Percentiles rank a stretch among this genome's conserved stretches.
Evolutionary conservation across 2,797 vertebrate species (phyloP).

Genomic region (Myotis findleyi): DNA sequence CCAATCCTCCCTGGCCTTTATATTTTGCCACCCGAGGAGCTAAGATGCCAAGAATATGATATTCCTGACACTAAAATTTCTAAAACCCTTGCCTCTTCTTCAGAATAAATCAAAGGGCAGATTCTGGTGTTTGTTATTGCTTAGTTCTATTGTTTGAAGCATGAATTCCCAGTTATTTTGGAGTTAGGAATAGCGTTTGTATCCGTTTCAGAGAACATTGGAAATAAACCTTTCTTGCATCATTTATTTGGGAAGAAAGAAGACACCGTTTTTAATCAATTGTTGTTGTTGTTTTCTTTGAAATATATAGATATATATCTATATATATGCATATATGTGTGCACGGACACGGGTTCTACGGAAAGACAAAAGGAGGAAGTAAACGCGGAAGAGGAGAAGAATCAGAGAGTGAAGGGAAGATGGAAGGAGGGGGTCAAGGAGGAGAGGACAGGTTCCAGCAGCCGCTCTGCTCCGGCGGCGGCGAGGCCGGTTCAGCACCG

Average conservation of each 20-base stretch:
- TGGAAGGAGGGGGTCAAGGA: fast-evolving
- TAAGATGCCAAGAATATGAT: neutral
- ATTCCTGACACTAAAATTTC: constrained; percentile 38
- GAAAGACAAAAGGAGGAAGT: neutral
- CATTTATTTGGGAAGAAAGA: constrained; percentile 58
- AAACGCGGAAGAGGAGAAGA: neutral
- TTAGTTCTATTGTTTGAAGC: neutral
- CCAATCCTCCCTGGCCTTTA: neutral
- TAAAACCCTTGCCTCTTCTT: neutral
- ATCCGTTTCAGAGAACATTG: neutral
- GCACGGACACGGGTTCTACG: neutral
- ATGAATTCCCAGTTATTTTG: neutral
- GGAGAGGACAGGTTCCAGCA: neutral
- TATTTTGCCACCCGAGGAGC: neutral
- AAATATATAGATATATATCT: neutral
- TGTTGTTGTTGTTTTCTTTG: constrained; percentile 30
- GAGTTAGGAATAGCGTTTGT: neutral
- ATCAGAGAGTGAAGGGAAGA: neutral
- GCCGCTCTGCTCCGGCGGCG: neutral
- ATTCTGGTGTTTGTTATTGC: neutral
- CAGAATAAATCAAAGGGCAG: neutral
- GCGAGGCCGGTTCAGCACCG: constrained; percentile 82
- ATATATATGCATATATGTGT: neutral
- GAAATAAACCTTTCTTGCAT: constrained; percentile 33
- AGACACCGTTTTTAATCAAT: constrained; percentile 52